Percentiles rank a stretch among this genome's conserved stretches.
Evolutionary conservation across 2,888 invertebrate species (phyloP).

Genomic region (Pterobdella sp.): DNA sequence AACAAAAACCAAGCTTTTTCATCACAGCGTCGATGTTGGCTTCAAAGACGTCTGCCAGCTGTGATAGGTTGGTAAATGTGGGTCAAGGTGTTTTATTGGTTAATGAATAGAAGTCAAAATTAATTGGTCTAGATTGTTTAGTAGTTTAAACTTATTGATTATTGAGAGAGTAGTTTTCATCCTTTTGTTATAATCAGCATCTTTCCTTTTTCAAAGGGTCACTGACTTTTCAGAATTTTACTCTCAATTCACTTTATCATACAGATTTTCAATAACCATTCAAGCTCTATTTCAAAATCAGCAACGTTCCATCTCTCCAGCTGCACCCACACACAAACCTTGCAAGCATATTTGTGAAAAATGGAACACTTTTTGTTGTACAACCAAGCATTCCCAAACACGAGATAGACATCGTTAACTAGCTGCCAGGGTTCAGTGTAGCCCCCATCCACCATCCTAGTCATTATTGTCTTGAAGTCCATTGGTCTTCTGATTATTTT

Average conservation of each 20-base stretch:
- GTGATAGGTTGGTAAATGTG: background rate
- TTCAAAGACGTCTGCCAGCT: slow-evolving; percentile 28
- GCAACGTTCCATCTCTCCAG: no score
- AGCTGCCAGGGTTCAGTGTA: slow-evolving; percentile 25
- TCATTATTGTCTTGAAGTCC: slow-evolving; percentile 25
- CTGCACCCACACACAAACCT: no score
- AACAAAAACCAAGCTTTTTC: slow-evolving; percentile 23
- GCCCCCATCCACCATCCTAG: slow-evolving; percentile 11
- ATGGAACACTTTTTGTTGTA: slow-evolving; percentile 26
- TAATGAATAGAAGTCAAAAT: background rate
- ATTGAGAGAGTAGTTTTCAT: no score
- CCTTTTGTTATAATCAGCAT: no score
- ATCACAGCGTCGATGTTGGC: slow-evolving; percentile 20
- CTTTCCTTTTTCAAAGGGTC: no score
- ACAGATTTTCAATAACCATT: no score
- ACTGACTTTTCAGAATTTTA: no score
- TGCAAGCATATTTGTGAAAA: slow-evolving; percentile 28
- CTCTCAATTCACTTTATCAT: no score
- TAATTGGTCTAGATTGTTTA: background rate
- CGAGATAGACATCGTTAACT: slow-evolving; percentile 21
- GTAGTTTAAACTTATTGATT: background rate
- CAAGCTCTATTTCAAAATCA: no score
- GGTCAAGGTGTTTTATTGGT: background rate
- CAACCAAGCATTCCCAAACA: slow-evolving; percentile 26
- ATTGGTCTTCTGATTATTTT: slow-evolving; percentile 21